phyloP scores from a whole-genome alignment of 2,113 vertebrate genomes.

The Psittacula cyanocephala region DNA sequence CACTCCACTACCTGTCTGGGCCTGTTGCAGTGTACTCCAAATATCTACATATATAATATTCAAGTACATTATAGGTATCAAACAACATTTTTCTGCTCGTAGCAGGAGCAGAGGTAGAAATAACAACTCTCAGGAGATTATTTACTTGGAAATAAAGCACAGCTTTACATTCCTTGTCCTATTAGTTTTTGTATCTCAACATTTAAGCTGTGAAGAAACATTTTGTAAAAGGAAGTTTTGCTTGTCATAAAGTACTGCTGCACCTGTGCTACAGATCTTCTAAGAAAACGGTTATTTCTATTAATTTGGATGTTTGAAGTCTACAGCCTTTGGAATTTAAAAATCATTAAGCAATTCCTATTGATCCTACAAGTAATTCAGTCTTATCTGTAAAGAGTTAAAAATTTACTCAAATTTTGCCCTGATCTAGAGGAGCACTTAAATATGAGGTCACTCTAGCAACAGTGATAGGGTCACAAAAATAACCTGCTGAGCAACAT shows the following conservation, averaged over 20 bases:
- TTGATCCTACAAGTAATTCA: not conserved
- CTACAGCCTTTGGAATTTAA: not conserved
- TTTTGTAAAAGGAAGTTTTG: not conserved
- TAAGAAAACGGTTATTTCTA: not conserved
- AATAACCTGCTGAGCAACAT: slow-evolving; percentile 21
- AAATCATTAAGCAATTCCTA: not conserved
- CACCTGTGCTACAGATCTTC: not conserved
- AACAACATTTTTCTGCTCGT: not conserved
- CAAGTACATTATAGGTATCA: not conserved
- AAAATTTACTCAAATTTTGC: not conserved
- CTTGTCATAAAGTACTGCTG: not conserved
- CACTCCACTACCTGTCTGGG: not conserved
- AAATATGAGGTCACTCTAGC: not conserved
- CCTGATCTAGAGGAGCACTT: not conserved
- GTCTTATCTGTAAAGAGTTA: not conserved
- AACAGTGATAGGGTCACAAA: not conserved
- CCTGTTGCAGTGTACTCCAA: not conserved
- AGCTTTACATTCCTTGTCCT: not conserved
- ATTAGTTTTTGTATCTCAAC: not conserved
- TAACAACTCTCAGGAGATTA: not conserved
- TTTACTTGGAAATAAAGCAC: not conserved
- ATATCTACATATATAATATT: not conserved
- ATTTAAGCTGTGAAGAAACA: not conserved
- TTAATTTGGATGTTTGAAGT: not conserved
- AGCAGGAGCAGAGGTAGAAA: not conserved